Evolutionary conservation across 1,140 invertebrate species (phyloP).

Genomic region (Ceratina australensis): DNA sequence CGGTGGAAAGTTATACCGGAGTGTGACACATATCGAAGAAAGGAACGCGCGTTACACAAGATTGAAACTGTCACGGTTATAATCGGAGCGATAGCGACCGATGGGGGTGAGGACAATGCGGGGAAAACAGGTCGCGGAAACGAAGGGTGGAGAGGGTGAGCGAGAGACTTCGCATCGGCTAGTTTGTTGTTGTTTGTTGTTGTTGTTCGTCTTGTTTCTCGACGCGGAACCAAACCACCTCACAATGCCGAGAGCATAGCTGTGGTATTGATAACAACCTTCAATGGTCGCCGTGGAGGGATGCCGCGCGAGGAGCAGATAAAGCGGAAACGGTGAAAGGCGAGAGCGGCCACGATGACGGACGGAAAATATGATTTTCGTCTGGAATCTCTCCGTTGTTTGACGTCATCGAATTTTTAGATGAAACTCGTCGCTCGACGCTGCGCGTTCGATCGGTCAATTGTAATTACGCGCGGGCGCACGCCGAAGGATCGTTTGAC

Average conservation of each 20-base stretch:
- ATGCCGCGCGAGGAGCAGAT: slow-evolving; percentile 4
- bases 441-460: background rate
- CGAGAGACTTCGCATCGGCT: slow-evolving; percentile 54
- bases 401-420: background rate
- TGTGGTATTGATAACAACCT: slow-evolving; percentile 58
- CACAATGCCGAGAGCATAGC: slow-evolving; percentile 58
- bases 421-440: background rate
- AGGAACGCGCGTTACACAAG: slow-evolving; percentile 44
- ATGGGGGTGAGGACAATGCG: slow-evolving; percentile 57
- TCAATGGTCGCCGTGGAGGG: slow-evolving; percentile 30
- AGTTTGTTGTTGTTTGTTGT: slow-evolving; percentile 66
- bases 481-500: background rate
- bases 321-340: slow-evolving; percentile 4
- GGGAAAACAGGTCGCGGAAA: slow-evolving; percentile 58
- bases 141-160: slow-evolving; percentile 34
- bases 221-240: slow-evolving; percentile 47
- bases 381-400: background rate
- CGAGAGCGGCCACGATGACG: background rate
- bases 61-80: slow-evolving; percentile 63
- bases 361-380: slow-evolving; percentile 5
- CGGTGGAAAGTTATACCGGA: slow-evolving; percentile 31
- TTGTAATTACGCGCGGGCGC: background rate
- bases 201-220: slow-evolving; percentile 61
- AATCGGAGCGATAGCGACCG: slow-evolving; percentile 59
- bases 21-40: slow-evolving; percentile 36